phyloP scores from a whole-genome alignment of 2,113 vertebrate genomes.

The Lepisosteus osseus region DNA sequence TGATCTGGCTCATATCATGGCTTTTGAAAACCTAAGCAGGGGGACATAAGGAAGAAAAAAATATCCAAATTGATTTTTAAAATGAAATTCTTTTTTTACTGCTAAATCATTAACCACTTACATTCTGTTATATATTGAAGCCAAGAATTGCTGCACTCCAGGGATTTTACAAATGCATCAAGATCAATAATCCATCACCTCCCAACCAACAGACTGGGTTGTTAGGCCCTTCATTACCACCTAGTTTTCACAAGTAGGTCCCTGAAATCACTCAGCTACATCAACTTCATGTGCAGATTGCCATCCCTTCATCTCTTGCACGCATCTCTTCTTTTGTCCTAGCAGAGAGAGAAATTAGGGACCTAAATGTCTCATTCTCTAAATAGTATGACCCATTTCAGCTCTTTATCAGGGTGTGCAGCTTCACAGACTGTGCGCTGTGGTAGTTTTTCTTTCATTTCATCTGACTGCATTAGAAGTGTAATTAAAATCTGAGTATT shows the following conservation, averaged over 20 bases:
- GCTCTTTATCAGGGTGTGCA: background rate
- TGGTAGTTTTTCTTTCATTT: background rate
- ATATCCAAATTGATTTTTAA: background rate
- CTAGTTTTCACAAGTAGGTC: slow-evolving; percentile 8
- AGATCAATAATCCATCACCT: slow-evolving; percentile 7
- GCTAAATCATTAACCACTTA: slow-evolving; percentile 3
- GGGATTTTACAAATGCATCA: slow-evolving; percentile 4
- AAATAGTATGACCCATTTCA: background rate
- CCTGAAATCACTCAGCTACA: background rate
- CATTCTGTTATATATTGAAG: slow-evolving; percentile 5
- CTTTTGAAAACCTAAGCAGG: no score
- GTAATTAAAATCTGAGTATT: background rate
- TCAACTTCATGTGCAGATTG: background rate
- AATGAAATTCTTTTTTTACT: background rate
- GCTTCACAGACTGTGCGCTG: background rate
- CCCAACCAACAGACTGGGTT: slow-evolving; percentile 20
- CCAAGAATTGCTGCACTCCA: background rate
- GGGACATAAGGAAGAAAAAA: no score
- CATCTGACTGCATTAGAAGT: slow-evolving; percentile 5
- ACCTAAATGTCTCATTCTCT: background rate
- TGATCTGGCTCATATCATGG: no score
- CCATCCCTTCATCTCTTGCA: background rate
- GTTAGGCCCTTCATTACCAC: slow-evolving; percentile 2
- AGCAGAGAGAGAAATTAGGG: no score
- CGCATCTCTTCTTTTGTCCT: background rate